These are phyloP conservation scores for Coleophora flavipennella DNA, from an alignment of 2,888 invertebrate species.

Conservation along the genomic window DNA sequence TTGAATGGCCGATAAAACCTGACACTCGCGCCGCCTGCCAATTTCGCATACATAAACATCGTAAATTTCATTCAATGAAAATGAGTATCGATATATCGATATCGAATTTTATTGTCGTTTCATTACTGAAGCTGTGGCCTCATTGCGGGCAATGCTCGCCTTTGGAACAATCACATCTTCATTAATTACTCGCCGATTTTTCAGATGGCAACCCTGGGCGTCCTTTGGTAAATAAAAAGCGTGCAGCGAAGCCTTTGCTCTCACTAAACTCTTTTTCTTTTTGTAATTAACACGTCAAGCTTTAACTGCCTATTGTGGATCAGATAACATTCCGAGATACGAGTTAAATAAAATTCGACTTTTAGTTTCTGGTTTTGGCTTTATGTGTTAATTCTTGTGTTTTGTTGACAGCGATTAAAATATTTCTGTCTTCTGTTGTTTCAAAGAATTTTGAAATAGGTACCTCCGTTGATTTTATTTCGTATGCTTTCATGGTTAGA, in stretches of 20 bases:
- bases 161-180: constrained; percentile 62
- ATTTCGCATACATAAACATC: constrained; percentile 61
- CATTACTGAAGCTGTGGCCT: constrained; percentile 35
- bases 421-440: no score
- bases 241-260: constrained; percentile 15
- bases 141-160: constrained; percentile 50
- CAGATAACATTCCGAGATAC: no score
- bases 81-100: constrained; percentile 57
- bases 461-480: no score
- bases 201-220: constrained; percentile 31
- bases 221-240: constrained; percentile 24
- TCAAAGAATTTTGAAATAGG: no score
- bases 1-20: constrained; percentile 63
- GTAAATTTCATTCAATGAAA: constrained; percentile 63
- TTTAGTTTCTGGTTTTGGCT: neutral
- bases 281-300: constrained; percentile 21
- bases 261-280: constrained; percentile 32
- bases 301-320: neutral
- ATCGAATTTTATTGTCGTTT: constrained; percentile 33
- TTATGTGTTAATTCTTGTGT: no score
- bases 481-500: no score
- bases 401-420: no score
- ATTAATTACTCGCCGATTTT: constrained; percentile 62
- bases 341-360: no score
- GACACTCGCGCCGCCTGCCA: constrained; percentile 55